A percentile compares a stretch with the other conserved stretches of the same genome.
These are phyloP conservation scores for Hylaeus volcanicus DNA, from an alignment of 1,140 invertebrate species.

Conservation along the genomic window DNA sequence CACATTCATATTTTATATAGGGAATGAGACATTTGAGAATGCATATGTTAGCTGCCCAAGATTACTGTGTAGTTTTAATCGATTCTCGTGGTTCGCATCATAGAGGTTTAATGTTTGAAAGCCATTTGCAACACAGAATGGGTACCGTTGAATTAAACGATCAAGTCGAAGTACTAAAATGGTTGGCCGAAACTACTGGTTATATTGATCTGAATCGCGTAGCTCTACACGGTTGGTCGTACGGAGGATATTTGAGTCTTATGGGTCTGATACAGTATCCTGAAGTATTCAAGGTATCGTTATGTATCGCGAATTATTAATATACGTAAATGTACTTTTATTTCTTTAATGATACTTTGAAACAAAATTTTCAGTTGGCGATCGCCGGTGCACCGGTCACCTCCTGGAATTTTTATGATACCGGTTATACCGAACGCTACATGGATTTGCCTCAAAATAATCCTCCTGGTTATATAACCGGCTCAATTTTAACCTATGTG, in stretches of 20 bases:
- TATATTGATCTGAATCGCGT: conserved; percentile 96
- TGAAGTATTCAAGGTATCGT: conserved; percentile 88
- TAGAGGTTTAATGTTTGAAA: conserved; percentile 95
- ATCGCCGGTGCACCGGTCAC: conserved; percentile 98
- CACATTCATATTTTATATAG: conserved; percentile 75
- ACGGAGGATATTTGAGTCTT: conserved; percentile 94
- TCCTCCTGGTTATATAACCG: conserved; percentile 88
- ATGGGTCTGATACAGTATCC: conserved; percentile 92
- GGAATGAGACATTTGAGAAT: conserved; percentile 94
- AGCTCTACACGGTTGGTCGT: conserved; percentile 99
- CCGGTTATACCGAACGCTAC: conserved; percentile 98
- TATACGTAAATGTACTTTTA: neutral
- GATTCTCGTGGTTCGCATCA: conserved; percentile 97
- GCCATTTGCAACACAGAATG: conserved; percentile 92
- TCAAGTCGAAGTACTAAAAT: conserved; percentile 96
- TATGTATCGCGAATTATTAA: neutral
- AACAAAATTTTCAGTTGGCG: conserved; percentile 82
- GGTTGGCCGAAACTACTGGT: conserved; percentile 90
- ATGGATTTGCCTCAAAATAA: conserved; percentile 95
- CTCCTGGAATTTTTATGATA: conserved; percentile 95
- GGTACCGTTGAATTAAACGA: conserved; percentile 97
- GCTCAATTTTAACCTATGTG: conserved; percentile 89
- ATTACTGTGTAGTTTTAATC: conserved; percentile 97
- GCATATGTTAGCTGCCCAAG: conserved; percentile 97
- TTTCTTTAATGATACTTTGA: neutral